These are phyloP conservation scores for Apamea sordens DNA, from an alignment of 2,888 invertebrate genomes.

Conservation along the genomic window DNA sequence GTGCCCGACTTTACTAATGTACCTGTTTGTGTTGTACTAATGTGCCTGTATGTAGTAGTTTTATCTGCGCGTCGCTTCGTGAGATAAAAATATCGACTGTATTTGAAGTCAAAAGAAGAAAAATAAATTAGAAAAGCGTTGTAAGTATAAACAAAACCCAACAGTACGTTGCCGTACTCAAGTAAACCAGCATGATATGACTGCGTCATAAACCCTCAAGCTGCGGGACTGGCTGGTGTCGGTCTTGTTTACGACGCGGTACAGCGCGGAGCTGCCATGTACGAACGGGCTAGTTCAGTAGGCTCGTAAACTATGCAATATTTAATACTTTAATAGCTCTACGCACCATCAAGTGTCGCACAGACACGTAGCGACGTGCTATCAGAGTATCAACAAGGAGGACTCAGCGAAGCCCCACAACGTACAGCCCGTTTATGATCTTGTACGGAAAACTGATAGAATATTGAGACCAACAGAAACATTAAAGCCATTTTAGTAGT, in stretches of 20 bases:
- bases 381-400: neutral
- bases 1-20: neutral
- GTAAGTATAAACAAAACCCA: neutral
- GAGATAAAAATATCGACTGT: neutral
- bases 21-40: too few relatives aligned
- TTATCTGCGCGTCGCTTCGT: neutral
- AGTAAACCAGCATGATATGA: neutral
- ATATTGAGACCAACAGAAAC: neutral
- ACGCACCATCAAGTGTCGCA: neutral
- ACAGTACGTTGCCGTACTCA: neutral
- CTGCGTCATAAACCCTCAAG: neutral
- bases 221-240: neutral
- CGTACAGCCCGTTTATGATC: neutral
- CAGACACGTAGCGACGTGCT: neutral
- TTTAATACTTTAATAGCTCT: constrained; percentile 14
- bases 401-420: neutral
- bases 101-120: neutral
- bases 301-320: constrained; percentile 6
- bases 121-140: neutral
- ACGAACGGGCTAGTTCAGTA: neutral
- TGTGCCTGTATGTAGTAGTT: too few relatives aligned
- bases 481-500: neutral
- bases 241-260: constrained; percentile 5
- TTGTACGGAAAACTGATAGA: neutral
- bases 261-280: neutral